Evolutionary conservation across 2,113 vertebrate species (phyloP).

Genomic region (Cephalopterus ornatus): DNA sequence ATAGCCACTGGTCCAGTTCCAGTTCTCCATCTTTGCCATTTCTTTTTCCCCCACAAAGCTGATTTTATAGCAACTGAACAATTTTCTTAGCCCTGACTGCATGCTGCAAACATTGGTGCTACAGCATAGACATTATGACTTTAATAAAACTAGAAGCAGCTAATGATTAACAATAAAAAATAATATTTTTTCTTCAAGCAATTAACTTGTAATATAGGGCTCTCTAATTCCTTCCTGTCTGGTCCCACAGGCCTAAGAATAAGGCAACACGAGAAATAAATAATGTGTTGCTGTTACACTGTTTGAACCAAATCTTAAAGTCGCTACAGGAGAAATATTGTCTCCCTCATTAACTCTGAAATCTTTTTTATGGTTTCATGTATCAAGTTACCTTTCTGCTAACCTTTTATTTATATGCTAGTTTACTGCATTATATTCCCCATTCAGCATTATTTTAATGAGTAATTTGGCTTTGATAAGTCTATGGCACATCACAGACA

Average conservation of each 20-base stretch:
- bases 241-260: conserved; percentile 70
- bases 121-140: conserved; percentile 22
- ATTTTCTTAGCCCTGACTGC: not conserved
- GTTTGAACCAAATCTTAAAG: conserved; percentile 64
- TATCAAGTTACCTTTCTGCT: conserved; percentile 62
- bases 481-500: not conserved
- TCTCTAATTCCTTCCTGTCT: conserved; percentile 79
- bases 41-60: not conserved
- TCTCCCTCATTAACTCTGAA: conserved; percentile 64
- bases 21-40: not conserved
- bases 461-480: conserved; percentile 40
- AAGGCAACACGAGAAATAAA: conserved; percentile 74
- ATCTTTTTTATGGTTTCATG: conserved; percentile 56
- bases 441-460: conserved; percentile 59
- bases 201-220: conserved; percentile 77
- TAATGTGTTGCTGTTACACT: conserved; percentile 60
- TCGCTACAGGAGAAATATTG: conserved; percentile 61
- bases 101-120: conserved; percentile 14
- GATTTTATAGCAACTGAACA: not conserved
- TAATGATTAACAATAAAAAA: conserved; percentile 78
- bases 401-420: conserved; percentile 24
- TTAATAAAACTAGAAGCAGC: conserved; percentile 74
- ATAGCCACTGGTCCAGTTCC: not conserved
- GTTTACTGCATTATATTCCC: conserved; percentile 38
- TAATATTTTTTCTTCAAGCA: conserved; percentile 80